A percentile compares a stretch with the other conserved stretches of the same genome.
These are phyloP conservation scores for Psittacula derbiana DNA, from an alignment of 2,797 vertebrate genomes.

Conservation along the genomic window DNA sequence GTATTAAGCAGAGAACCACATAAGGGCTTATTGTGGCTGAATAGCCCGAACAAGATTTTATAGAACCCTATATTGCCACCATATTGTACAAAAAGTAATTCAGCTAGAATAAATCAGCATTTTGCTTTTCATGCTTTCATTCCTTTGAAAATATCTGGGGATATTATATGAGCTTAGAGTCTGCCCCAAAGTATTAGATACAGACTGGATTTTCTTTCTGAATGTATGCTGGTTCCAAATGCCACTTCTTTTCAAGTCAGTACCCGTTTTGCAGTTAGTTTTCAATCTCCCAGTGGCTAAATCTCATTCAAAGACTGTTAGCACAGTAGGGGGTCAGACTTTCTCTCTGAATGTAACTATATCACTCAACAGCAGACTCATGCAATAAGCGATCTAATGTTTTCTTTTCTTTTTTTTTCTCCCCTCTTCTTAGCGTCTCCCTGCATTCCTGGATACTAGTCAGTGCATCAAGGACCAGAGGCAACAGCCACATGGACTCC, in stretches of 20 bases:
- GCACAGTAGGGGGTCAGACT: slow-evolving; percentile 62
- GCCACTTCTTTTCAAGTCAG: slow-evolving; percentile 66
- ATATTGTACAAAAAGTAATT: slow-evolving; percentile 24
- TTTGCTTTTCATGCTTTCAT: slow-evolving; percentile 52
- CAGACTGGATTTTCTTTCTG: slow-evolving; percentile 57
- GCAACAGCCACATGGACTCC: slow-evolving; percentile 39
- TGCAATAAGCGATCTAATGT: slow-evolving; percentile 50
- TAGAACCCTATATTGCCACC: neutral
- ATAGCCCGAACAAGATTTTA: neutral
- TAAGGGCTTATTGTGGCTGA: neutral
- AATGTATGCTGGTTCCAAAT: slow-evolving; percentile 63
- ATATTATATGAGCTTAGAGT: slow-evolving; percentile 35
- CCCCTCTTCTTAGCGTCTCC: slow-evolving; percentile 43
- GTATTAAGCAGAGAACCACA: neutral
- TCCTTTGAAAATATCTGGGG: slow-evolving; percentile 61
- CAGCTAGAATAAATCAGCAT: slow-evolving; percentile 60
- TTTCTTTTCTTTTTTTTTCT: slow-evolving; percentile 52
- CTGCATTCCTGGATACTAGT: slow-evolving; percentile 59
- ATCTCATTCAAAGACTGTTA: slow-evolving; percentile 70
- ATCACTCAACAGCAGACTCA: slow-evolving; percentile 73
- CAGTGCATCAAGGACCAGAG: slow-evolving; percentile 52
- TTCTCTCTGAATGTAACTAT: slow-evolving; percentile 62
- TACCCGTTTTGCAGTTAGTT: slow-evolving; percentile 60
- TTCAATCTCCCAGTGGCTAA: slow-evolving; percentile 66
- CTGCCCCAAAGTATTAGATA: slow-evolving; percentile 49